These are phyloP conservation scores for Ormyrus thymus DNA, from an alignment of 2,888 invertebrate species.

Conservation along the genomic window DNA sequence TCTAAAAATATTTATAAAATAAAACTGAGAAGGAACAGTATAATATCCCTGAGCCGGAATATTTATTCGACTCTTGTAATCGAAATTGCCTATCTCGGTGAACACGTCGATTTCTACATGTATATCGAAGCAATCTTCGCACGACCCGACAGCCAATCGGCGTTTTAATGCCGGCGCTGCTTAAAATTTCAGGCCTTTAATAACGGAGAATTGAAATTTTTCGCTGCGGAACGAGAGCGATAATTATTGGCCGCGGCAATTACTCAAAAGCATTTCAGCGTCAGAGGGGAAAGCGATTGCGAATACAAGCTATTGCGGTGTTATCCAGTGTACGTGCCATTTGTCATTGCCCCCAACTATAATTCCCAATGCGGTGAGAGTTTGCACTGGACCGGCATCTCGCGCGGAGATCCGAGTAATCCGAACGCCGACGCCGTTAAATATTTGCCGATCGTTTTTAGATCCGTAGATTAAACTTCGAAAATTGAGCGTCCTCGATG, in stretches of 20 bases:
- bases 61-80: too few species aligned
- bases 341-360: slow-evolving; percentile 37
- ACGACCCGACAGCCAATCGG: too few species aligned
- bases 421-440: slow-evolving; percentile 31
- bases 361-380: slow-evolving; percentile 42
- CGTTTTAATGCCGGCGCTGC: too few species aligned
- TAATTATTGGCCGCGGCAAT: slow-evolving; percentile 36
- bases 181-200: too few species aligned
- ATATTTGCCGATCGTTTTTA: slow-evolving; percentile 46
- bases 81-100: too few species aligned
- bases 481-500: slow-evolving; percentile 31
- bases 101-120: too few species aligned
- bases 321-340: slow-evolving; percentile 36
- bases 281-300: slow-evolving; percentile 11
- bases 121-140: too few species aligned
- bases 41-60: too few species aligned
- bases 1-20: too few species aligned
- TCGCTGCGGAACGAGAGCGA: not conserved
- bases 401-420: slow-evolving; percentile 3
- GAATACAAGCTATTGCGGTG: slow-evolving; percentile 14
- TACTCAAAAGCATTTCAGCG: slow-evolving; percentile 13
- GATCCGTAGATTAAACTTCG: slow-evolving; percentile 26
- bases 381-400: slow-evolving; percentile 1
- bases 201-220: slow-evolving; percentile 8
- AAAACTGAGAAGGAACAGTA: too few species aligned